Evolutionary conservation across 2,888 invertebrate genomes (phyloP), one percentile per base, ranked within the genome.

Genomic region (Parnassius smintheus): DNA sequence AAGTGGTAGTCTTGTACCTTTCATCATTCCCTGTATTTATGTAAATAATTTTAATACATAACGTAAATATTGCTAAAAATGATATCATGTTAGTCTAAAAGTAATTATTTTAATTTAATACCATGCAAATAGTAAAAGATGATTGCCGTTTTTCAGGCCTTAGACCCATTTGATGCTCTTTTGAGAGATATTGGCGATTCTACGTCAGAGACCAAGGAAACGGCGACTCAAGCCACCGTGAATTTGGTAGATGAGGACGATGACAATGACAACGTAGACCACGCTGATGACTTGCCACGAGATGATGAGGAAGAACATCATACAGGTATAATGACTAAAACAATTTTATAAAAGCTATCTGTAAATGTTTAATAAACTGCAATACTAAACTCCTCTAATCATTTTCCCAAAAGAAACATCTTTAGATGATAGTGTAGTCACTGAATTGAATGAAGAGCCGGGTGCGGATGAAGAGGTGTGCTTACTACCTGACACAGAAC

Each of bases 391-490:
- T 11, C 11, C 44, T 44, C 2, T 44, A 44, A 9, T 44, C 3
- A 10, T 51, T 22, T 22, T 22, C 51, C 22, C 35, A 53, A 11
- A 63, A 59, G 62, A 62, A 35, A 41, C 58, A 25, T 56, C 63
- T 65, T 67, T 75, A 22, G 81, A 82, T 51, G 81, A 80, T 9
- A 71, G 71, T 49, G 73, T 72, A 42, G 75, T 75, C 35, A 54
- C 74, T 65, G 92, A 89, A 65, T 77, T 88, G n/a, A 85, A 82
- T 0, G 93, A 93, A 25, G 92, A 93, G 71, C 92, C 93, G 22
- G 95, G 94, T 12, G 94, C 94, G 55, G 95, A 95, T 71, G 94
- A 94, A 71, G 95, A 95, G 73, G 89, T 95, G 9, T 95, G 95
- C 65, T 90, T 95, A 7, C 90, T 95, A 66, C 95, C 95, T 0